Conservation (phyloP, 2,797 vertebrate genomes). For the Morelia viridis region DNA sequence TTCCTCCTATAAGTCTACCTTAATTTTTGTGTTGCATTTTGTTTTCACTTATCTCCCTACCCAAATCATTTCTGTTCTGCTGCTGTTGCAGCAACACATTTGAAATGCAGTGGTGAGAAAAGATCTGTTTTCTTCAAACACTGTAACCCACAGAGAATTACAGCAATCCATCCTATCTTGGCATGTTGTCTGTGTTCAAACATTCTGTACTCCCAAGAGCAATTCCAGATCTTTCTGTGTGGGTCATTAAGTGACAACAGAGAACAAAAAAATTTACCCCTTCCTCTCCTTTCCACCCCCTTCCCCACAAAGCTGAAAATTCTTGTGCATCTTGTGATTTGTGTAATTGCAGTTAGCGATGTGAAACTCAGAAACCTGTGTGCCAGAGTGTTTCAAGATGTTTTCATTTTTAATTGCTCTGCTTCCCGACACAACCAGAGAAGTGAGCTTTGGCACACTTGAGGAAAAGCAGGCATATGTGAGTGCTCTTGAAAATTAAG, state of each 20-base stretch:
- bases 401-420: constrained; percentile 20
- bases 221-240: constrained; percentile 18
- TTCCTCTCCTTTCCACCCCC: neutral
- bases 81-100: neutral
- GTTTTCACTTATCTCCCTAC: neutral
- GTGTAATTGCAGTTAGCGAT: constrained; percentile 25
- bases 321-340: constrained; percentile 26
- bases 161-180: constrained; percentile 21
- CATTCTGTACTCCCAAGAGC: constrained; percentile 21
- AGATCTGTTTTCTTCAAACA: constrained; percentile 18
- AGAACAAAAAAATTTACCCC: constrained; percentile 6
- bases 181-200: constrained; percentile 33
- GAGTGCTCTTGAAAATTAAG: constrained; percentile 41
- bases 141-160: constrained; percentile 25
- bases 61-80: neutral
- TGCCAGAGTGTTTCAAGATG: neutral
- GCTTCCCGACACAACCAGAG: constrained; percentile 1
- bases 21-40: neutral
- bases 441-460: constrained; percentile 27
- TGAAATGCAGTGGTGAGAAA: neutral
- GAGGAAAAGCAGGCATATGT: constrained; percentile 39
- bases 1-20: neutral
- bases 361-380: constrained; percentile 25
- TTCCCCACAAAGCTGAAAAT: constrained; percentile 30
- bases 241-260: constrained; percentile 39